Evolutionary conservation across 2,888 invertebrate genomes (phyloP).

Genomic region (Drosophila trichaetosa): DNA sequence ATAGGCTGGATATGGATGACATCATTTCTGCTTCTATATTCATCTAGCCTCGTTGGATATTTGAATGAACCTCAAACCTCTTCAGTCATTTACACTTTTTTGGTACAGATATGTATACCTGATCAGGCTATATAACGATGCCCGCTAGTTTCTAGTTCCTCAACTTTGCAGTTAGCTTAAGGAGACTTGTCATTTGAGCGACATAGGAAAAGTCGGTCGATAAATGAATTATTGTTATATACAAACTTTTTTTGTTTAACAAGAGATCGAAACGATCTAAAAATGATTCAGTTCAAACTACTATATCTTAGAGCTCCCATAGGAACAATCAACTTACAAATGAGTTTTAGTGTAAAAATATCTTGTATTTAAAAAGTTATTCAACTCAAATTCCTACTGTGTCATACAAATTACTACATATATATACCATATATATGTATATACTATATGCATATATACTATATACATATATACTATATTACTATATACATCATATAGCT

Average conservation of each 20-base stretch:
- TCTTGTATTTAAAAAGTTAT: too few species aligned
- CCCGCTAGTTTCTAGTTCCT: neutral
- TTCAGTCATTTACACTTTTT: neutral
- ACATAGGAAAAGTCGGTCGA: neutral
- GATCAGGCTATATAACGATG: neutral
- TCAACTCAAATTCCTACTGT: neutral
- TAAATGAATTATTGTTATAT: neutral
- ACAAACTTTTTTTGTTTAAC: neutral
- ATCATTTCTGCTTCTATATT: neutral
- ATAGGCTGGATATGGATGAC: slow-evolving; percentile 1
- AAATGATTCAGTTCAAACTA: neutral
- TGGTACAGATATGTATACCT: neutral
- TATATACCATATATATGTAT: too few species aligned
- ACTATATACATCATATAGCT: neutral
- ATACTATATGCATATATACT: too few species aligned
- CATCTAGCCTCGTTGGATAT: neutral
- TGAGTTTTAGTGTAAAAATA: neutral
- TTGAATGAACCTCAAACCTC: neutral
- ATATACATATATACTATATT: too few species aligned
- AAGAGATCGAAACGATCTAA: neutral
- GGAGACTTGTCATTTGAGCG: neutral
- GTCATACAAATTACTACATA: too few species aligned
- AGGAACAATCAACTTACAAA: neutral
- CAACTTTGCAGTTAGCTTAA: neutral
- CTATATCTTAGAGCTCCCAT: neutral